Base-by-base conservation (phyloP, 1,140 invertebrate species). In the Subanguina moxae region DNA sequence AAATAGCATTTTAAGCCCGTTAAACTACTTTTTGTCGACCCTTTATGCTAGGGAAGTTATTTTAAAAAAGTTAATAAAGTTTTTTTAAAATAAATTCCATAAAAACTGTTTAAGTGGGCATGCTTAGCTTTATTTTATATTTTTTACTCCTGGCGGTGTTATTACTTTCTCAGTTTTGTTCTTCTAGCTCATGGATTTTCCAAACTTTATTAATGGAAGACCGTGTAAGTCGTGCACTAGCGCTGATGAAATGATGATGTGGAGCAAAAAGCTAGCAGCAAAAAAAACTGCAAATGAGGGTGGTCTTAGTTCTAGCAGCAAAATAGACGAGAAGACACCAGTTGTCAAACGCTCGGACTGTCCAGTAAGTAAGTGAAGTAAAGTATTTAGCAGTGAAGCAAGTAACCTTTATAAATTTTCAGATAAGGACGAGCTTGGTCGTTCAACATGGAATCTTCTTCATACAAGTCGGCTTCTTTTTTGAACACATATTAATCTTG, bases 381-480 rank as follows among this genome's bases (percentile, higher is more conserved):
- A 25, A 52, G 3, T 52, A 52, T 25, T 7, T 52, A 21, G 1
- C 15, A 52, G 48, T 52, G 8, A 19, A 52, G 17, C 23, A 52
- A 3, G 8, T 1, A 52, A 52, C 23, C n/a, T n/a, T n/a, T n/a
- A n/a, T n/a, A n/a, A n/a, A 52, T 52, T 52, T 52, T 15, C 17
- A 52, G 80, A 82, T 61, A 82, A 78, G 45, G 82, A 82, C 46
- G 76, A 80, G 64, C 62, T 82, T 25, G 80, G 79, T 23, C 43
- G 85, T 17, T 84, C 83, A 28, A 86, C 94, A 5, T 99, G 95
- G 95, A 88, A 89, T 45, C 89, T 97, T 74, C 85, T 99, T 0
- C 95, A 99, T 81, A 93, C 94, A 17, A 61, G 32, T 38, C 3
- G n/a, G n/a, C n/a, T n/a, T n/a, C n/a, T n/a, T n/a, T n/a, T n/a